Evolutionary conservation across 2,113 vertebrate genomes (phyloP), one percentile per base, ranked within the genome.

Genomic region (Colius striatus): DNA sequence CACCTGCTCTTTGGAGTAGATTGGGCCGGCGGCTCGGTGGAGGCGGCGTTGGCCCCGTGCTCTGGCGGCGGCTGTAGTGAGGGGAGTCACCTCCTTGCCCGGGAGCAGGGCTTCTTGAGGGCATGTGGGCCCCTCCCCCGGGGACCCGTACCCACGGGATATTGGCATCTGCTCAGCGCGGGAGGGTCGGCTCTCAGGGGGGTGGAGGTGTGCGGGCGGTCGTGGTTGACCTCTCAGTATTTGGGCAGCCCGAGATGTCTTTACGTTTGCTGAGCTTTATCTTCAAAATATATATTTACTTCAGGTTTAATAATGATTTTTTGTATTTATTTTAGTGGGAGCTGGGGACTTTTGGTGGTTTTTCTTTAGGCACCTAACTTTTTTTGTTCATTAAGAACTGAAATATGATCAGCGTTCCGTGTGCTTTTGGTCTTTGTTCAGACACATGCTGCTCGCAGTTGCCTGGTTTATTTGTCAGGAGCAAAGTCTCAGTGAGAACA

Each of bases 341-440:
- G 6, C 16, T 32, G 71, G 53, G 34, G 16, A 16, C 1, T 53
- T 32, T 29, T 48, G 45, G 25, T 12, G 25, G 4, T 9, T 3
- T 7, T 2, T 17, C 30, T 5, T 5, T 13, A 32, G n/a, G 26
- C 10, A 26, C 6, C 11, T 62, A 84, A 94, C 87, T 95, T 94
- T 86, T 81, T 30, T 7, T 3, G 0, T 51, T 87, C 11, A 1
- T 55, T 43, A 1, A 7, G 29, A 13, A 1, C 51, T 18, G 76
- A 60, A 74, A 25, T n/a, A 1, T 1, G 27, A 23, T 20, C 9
- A 55, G 26, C 21, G 36, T 53, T 86, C 55, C 5, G 1, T 50
- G 25, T 25, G 61, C n/a, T 18, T 48, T 63, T 55, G 29, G 53
- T 77, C 86, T 92, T 95, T 94, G 89, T 96, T 94, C 83, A 23